Evolutionary conservation across 1,140 invertebrate species (phyloP).

Genomic region (Platyscapa corneri): DNA sequence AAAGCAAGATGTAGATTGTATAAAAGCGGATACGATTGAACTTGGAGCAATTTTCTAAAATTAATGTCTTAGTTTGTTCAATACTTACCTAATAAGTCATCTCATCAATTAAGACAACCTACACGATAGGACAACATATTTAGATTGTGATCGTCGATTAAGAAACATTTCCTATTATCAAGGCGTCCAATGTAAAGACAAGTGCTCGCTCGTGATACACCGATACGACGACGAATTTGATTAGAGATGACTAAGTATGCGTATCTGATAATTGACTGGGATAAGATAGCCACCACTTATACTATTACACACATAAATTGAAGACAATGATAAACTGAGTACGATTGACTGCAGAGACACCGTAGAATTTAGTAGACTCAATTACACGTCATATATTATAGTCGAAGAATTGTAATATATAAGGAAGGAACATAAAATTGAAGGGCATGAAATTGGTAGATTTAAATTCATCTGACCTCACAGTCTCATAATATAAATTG

Average conservation of each 20-base stretch:
- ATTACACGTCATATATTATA: neutral
- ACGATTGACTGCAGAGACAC: neutral
- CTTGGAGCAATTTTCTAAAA: neutral
- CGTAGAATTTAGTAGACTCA: neutral
- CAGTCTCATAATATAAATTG: too few relatives aligned
- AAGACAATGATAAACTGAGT: conserved; percentile 51
- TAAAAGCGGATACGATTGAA: too few relatives aligned
- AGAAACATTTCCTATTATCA: conserved; percentile 15
- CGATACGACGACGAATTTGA: conserved; percentile 57
- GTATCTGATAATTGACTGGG: conserved; percentile 21
- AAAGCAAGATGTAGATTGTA: too few relatives aligned
- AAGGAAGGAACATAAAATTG: neutral
- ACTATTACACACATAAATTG: conserved; percentile 58
- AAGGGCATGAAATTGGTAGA: neutral
- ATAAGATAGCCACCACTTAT: conserved; percentile 56
- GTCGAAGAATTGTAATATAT: neutral
- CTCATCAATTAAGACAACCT: conserved; percentile 8
- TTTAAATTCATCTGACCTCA: too few relatives aligned
- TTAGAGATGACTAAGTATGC: neutral
- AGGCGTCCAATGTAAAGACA: neutral
- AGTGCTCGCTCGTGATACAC: conserved; percentile 5
- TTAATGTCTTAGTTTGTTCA: neutral
- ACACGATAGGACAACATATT: conserved; percentile 16
- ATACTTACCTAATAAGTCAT: neutral
- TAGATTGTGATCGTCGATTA: neutral